Percentiles rank a stretch among this genome's conserved stretches.
Conservation (phyloP, 2,888 invertebrate species). For the Lasioglossum figueresi region DNA sequence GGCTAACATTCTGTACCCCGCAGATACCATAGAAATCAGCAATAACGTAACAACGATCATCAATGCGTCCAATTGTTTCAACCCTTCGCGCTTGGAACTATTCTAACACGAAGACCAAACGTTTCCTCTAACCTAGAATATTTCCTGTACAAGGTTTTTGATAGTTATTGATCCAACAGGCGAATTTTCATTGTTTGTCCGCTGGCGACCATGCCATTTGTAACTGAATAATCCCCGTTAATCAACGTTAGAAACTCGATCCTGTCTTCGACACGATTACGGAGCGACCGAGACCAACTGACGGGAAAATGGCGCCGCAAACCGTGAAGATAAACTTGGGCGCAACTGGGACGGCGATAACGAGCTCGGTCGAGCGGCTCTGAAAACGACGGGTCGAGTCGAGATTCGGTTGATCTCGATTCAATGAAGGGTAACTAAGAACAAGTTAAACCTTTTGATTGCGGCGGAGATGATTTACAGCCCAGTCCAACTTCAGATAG, state of each 20-base stretch:
- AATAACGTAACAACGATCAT: not conserved
- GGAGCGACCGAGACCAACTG: not conserved
- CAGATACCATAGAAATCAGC: not conserved
- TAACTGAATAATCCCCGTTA: conserved; percentile 37
- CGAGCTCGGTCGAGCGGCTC: conserved; percentile 38
- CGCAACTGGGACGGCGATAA: conserved; percentile 60
- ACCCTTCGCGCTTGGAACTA: no score
- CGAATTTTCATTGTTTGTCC: not conserved
- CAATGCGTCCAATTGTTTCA: not conserved
- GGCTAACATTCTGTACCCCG: not conserved
- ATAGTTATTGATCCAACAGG: not conserved
- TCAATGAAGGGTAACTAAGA: conserved; percentile 33
- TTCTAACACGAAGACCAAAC: no score
- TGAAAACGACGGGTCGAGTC: conserved; percentile 42
- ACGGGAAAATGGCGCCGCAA: conserved; percentile 20
- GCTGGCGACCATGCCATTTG: conserved; percentile 1
- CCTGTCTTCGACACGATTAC: conserved; percentile 8
- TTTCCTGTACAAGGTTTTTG: no score
- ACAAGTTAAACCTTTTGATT: not conserved
- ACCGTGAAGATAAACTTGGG: conserved; percentile 52
- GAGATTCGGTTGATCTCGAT: conserved; percentile 33
- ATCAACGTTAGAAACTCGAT: conserved; percentile 27
- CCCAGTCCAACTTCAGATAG: not conserved
- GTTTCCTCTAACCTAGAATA: no score
- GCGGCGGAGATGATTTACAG: not conserved